phyloP scores from a whole-genome alignment of 2,888 invertebrate genomes.

The Limenitis camilla region DNA sequence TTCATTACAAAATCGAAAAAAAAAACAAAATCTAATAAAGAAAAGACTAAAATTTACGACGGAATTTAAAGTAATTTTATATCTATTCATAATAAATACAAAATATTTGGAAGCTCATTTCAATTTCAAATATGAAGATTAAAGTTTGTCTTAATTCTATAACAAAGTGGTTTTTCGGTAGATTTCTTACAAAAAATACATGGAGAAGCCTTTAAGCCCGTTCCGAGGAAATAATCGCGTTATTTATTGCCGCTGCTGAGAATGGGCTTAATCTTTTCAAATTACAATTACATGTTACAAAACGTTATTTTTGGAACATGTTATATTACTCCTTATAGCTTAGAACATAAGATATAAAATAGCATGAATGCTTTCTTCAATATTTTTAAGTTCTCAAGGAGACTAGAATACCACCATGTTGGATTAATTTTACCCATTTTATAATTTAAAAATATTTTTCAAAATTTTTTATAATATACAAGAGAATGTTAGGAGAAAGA shows the following conservation, averaged over 20 bases:
- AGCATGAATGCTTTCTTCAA: no score
- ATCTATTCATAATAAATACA: neutral
- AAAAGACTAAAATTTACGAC: neutral
- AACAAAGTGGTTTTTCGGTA: constrained; percentile 48
- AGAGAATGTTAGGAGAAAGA: no score
- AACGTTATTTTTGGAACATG: neutral
- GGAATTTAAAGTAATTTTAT: neutral
- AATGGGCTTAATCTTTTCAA: constrained; percentile 64
- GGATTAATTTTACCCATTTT: no score
- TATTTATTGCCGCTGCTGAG: constrained; percentile 64
- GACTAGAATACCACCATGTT: neutral
- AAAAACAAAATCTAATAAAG: neutral
- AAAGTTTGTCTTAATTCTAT: constrained; percentile 44
- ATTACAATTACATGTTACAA: constrained; percentile 38
- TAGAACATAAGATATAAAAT: neutral
- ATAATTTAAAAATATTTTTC: no score
- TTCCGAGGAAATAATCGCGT: constrained; percentile 68
- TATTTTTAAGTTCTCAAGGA: neutral
- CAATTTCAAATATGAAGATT: constrained; percentile 20
- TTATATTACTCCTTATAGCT: constrained; percentile 5
- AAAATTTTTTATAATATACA: no score
- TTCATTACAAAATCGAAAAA: no score
- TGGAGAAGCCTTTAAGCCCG: constrained; percentile 45
- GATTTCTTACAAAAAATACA: constrained; percentile 54
- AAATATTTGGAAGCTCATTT: constrained; percentile 20